phyloP scores from a whole-genome alignment of 2,113 vertebrate species.

The Forbesichthys papilliferus region DNA sequence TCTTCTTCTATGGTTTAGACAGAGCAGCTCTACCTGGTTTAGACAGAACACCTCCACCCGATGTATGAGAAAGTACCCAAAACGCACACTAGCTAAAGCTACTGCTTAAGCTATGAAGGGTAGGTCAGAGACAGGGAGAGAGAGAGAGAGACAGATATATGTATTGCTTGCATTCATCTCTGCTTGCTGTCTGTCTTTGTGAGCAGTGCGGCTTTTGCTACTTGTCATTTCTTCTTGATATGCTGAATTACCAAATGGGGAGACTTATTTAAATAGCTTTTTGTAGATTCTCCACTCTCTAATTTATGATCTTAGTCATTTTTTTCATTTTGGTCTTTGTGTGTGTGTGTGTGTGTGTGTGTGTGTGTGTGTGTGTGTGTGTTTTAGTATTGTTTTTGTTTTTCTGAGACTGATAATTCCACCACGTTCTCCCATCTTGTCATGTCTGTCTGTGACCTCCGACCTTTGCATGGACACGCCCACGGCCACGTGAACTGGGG shows the following conservation, averaged over 20 bases:
- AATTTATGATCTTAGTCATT: background rate
- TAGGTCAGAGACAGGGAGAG: conserved; percentile 36
- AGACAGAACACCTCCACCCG: background rate
- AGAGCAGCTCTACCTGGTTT: background rate
- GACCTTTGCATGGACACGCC: conserved; percentile 77
- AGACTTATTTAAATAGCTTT: too few species aligned
- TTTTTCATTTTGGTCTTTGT: background rate
- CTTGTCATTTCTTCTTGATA: conserved; percentile 10
- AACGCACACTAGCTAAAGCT: background rate
- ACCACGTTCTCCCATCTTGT: conserved; percentile 78
- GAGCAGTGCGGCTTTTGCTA: conserved; percentile 57
- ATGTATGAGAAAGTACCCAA: background rate
- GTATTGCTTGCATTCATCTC: conserved; percentile 76
- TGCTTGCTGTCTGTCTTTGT: conserved; percentile 74
- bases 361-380: too few species aligned
- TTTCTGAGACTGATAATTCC: conserved; percentile 45
- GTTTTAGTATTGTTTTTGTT: background rate
- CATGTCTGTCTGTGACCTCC: conserved; percentile 72
- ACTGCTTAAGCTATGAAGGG: conserved; percentile 14
- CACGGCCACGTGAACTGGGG: conserved; percentile 64
- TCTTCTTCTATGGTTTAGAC: conserved; percentile 29
- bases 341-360: background rate
- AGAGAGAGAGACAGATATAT: conserved; percentile 43
- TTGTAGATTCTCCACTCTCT: background rate
- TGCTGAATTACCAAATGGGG: background rate